Conservation (phyloP, 2,113 vertebrate species). For the Phrynocephalus versicolor region DNA sequence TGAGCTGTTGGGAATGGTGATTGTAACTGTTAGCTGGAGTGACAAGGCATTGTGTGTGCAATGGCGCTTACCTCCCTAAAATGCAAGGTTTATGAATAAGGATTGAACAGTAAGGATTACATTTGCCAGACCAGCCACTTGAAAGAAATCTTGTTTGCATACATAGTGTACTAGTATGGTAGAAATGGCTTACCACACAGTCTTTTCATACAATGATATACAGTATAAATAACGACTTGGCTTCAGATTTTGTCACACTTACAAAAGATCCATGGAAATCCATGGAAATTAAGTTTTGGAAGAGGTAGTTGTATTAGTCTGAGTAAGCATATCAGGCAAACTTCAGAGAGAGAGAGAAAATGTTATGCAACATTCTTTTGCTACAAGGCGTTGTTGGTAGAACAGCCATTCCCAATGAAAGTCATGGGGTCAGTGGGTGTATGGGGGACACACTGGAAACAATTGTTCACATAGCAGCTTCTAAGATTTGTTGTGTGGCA, state of each 20-base stretch:
- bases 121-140: not conserved
- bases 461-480: too few relatives aligned
- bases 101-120: not conserved
- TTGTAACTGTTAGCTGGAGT: not conserved
- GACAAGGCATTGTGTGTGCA: not conserved
- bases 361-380: not conserved
- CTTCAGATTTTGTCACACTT: not conserved
- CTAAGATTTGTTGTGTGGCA: too few relatives aligned
- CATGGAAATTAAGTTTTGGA: not conserved
- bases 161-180: not conserved
- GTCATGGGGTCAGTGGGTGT: too few relatives aligned
- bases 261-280: not conserved
- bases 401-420: conserved; percentile 22
- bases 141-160: not conserved
- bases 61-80: not conserved
- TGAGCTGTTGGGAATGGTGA: not conserved
- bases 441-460: too few relatives aligned
- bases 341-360: too few relatives aligned
- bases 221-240: not conserved
- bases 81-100: not conserved
- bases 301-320: too few relatives aligned
- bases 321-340: too few relatives aligned
- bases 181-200: not conserved
- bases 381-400: not conserved
- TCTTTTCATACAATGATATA: not conserved